Conservation (phyloP, 2,113 vertebrate species). For the Mesoclemmys tuberculata region DNA sequence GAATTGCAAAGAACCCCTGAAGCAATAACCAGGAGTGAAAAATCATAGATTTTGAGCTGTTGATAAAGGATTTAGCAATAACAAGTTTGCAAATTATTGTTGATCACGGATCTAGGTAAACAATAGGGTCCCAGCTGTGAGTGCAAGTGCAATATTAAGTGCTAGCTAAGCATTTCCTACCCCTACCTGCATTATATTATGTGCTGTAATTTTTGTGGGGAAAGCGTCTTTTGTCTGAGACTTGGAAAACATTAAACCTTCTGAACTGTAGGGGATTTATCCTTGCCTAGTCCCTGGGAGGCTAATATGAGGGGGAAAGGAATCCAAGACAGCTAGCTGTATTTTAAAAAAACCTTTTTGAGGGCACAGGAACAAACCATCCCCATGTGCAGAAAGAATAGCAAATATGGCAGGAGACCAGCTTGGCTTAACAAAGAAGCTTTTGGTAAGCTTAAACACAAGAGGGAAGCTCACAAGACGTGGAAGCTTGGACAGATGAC, state of each 20-base stretch:
- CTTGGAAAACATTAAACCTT: background rate
- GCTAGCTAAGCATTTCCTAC: background rate
- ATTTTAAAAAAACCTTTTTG: too few species aligned
- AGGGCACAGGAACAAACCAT: too few species aligned
- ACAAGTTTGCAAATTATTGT: background rate
- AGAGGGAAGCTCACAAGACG: too few species aligned
- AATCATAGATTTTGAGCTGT: background rate
- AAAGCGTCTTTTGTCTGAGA: background rate
- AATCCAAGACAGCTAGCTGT: too few species aligned
- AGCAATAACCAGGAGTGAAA: background rate
- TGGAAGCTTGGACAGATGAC: too few species aligned
- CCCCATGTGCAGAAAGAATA: too few species aligned
- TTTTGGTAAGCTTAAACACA: too few species aligned
- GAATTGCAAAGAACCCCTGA: background rate
- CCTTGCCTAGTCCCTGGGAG: background rate
- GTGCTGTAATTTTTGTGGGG: background rate
- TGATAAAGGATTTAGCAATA: background rate
- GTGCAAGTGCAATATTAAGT: background rate
- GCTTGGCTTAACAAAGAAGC: too few species aligned
- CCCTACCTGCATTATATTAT: rapidly evolving
- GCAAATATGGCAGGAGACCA: too few species aligned
- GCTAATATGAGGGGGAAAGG: too few species aligned
- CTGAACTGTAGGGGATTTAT: background rate
- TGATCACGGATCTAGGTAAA: background rate
- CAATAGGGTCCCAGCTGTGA: background rate